Percentiles rank a stretch among this genome's conserved stretches.
Conservation (phyloP, 2,797 vertebrate genomes). For the Prunella strophiata region DNA sequence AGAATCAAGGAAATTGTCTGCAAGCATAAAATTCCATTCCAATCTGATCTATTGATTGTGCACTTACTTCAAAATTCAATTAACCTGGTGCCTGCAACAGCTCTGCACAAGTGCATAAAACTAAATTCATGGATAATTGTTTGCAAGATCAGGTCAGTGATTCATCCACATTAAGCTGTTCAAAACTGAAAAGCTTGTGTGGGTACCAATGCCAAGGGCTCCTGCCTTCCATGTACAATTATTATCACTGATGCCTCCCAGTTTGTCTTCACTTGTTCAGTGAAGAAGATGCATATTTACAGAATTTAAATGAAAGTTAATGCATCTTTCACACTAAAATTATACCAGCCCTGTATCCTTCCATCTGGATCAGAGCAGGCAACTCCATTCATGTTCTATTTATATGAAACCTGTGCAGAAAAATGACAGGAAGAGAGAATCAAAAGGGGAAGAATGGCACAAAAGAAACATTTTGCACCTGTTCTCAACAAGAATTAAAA, state of each 20-base stretch:
- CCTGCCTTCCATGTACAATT: background rate
- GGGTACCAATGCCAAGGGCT: background rate
- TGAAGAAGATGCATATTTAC: constrained; percentile 2
- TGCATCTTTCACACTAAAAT: constrained; percentile 14
- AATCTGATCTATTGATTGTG: background rate
- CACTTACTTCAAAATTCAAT: background rate
- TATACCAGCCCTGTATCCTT: background rate
- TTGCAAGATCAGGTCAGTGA: background rate
- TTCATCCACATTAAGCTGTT: background rate
- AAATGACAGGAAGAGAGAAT: background rate
- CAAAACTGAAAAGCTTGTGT: background rate
- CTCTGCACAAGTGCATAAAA: background rate
- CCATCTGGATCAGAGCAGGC: background rate
- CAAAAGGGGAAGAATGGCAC: background rate
- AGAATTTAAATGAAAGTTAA: constrained; percentile 32
- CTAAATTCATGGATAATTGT: background rate
- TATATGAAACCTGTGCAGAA: background rate
- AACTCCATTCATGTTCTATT: constrained; percentile 24
- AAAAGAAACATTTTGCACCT: constrained; percentile 10
- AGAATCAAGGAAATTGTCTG: background rate
- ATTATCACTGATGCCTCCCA: background rate
- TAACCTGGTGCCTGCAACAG: background rate
- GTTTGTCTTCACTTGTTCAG: background rate
- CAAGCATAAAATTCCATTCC: background rate
- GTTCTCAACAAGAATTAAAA: background rate